A percentile compares a stretch with the other conserved stretches of the same genome.
These are phyloP conservation scores for Macropis europaea DNA, from an alignment of 2,888 invertebrate genomes.

Conservation along the genomic window DNA sequence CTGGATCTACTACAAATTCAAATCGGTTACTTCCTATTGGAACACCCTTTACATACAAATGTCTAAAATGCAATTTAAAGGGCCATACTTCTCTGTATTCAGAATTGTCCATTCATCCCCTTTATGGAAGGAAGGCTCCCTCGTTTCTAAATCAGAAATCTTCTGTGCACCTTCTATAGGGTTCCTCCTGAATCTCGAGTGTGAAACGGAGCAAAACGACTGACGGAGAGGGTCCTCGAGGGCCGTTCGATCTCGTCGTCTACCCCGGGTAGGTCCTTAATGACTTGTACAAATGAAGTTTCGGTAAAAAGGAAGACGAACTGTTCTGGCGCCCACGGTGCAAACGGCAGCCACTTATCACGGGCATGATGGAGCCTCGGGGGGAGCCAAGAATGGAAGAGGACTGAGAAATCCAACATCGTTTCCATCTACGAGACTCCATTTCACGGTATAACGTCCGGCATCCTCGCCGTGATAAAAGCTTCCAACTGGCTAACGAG, in stretches of 20 bases:
- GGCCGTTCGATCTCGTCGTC: slow-evolving; percentile 41
- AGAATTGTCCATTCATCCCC: neutral
- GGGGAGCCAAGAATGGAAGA: slow-evolving; percentile 50
- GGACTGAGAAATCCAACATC: slow-evolving; percentile 67
- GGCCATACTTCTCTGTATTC: neutral
- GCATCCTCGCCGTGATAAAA: slow-evolving; percentile 68
- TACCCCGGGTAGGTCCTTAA: slow-evolving; percentile 54
- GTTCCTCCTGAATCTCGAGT: neutral
- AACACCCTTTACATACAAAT: too few relatives aligned
- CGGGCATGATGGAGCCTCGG: slow-evolving; percentile 52
- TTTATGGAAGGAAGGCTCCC: neutral
- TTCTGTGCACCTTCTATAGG: slow-evolving; percentile 17
- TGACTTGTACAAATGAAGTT: slow-evolving; percentile 70
- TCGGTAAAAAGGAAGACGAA: slow-evolving; percentile 64
- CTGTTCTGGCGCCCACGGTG: slow-evolving; percentile 47
- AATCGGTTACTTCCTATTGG: too few relatives aligned
- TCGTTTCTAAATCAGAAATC: slow-evolving; percentile 27
- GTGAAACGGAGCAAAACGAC: slow-evolving; percentile 38
- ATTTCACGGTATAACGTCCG: slow-evolving; percentile 76
- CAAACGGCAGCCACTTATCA: slow-evolving; percentile 70
- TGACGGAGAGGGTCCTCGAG: slow-evolving; percentile 7
- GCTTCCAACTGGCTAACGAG: slow-evolving; percentile 71
- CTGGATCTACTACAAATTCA: too few relatives aligned
- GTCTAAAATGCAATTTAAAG: slow-evolving; percentile 15
- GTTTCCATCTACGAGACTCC: slow-evolving; percentile 69